Evolutionary conservation across 92 coral and sea anemone genomes (phyloP).

Genomic region (Metridium senile): DNA sequence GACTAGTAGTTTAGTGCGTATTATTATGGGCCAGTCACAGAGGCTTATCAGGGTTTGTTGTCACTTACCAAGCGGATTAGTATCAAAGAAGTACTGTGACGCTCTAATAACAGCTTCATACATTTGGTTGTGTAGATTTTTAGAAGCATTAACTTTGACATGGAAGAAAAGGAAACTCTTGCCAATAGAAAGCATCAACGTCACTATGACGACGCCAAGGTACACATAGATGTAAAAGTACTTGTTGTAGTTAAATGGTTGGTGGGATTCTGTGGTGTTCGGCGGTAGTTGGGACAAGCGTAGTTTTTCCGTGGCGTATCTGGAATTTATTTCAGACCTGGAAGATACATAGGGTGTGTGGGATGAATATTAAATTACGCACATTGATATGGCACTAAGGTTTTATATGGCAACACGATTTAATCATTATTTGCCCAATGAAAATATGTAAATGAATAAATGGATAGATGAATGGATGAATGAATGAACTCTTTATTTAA

Average conservation of each 20-base stretch:
- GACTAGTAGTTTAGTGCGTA: too few relatives aligned
- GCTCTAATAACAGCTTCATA: slow-evolving; percentile 79
- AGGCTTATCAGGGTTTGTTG: not conserved
- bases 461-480: not conserved
- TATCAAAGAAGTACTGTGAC: slow-evolving; percentile 88
- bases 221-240: slow-evolving; percentile 62
- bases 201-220: slow-evolving; percentile 62
- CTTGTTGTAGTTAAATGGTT: slow-evolving; percentile 21
- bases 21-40: too few relatives aligned
- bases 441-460: too few relatives aligned
- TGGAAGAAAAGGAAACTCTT: slow-evolving; percentile 70
- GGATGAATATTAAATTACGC: too few relatives aligned
- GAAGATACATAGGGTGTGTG: not conserved
- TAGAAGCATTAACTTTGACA: slow-evolving; percentile 67
- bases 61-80: slow-evolving; percentile 76
- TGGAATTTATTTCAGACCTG: slow-evolving; percentile 52
- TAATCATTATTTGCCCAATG: too few relatives aligned
- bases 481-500: not conserved
- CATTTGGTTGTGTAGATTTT: slow-evolving; percentile 73
- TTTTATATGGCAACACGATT: too few relatives aligned
- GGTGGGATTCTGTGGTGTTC: not conserved
- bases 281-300: slow-evolving; percentile 1
- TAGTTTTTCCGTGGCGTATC: slow-evolving; percentile 11
- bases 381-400: too few relatives aligned
- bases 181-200: slow-evolving; percentile 52